These are phyloP conservation scores for Brachypteracias leptosomus DNA, from an alignment of 2,113 vertebrate genomes.

Conservation along the genomic window DNA sequence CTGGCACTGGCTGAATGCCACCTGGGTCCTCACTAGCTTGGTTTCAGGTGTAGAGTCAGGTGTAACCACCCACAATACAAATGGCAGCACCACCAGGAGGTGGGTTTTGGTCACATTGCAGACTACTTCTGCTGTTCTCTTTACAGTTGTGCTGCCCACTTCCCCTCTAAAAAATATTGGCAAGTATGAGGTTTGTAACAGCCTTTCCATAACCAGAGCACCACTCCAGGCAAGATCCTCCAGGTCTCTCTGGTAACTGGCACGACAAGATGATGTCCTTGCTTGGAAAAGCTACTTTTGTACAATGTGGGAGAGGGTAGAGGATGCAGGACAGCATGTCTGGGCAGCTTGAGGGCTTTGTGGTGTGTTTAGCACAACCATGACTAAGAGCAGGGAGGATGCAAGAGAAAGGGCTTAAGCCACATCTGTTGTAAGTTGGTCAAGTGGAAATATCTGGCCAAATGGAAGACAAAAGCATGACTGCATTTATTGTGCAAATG, in stretches of 20 bases:
- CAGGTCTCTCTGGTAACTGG: neutral
- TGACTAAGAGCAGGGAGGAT: neutral
- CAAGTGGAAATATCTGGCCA: neutral
- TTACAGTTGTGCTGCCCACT: accelerated
- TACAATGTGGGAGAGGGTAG: neutral
- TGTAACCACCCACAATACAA: neutral
- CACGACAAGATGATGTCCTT: neutral
- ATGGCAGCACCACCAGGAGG: neutral
- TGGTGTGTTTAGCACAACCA: neutral
- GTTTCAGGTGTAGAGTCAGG: neutral
- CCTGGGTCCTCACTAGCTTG: neutral
- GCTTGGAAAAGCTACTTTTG: neutral
- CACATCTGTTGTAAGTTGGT: neutral
- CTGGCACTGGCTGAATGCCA: accelerated
- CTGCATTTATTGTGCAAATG: neutral
- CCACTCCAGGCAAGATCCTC: neutral
- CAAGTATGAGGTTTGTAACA: neutral
- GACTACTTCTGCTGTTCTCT: neutral
- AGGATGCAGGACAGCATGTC: neutral
- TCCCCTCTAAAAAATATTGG: neutral
- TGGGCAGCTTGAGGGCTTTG: neutral
- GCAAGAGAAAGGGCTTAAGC: neutral
- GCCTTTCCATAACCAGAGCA: neutral
- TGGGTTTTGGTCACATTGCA: neutral
- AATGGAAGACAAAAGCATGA: neutral